Base-by-base conservation (phyloP, 2,888 invertebrate genomes). In the Cryptosula pallasiana region DNA sequence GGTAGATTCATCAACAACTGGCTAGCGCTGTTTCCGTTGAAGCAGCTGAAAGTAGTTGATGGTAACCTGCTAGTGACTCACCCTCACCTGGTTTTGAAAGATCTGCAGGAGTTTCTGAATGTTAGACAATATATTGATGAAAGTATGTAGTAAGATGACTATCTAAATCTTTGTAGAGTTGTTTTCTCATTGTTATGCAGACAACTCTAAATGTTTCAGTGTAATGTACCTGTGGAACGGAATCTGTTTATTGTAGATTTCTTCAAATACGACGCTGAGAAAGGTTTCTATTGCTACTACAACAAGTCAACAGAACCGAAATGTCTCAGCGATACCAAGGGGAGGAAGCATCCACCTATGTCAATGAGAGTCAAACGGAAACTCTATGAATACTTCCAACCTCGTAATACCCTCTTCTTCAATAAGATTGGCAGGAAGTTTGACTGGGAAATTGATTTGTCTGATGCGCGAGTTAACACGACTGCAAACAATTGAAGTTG, bases 241-340 rank as follows among this genome's bases (percentile, higher is more conserved):
- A n/a, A 13, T 45, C 45, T 45, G 20, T 20, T 13, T 45, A 20
- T 63, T 63, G 79, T 32, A 63, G 92, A 92, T 84, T 93, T 95
- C 86, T 94, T 98, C 86, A 95, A 95, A 87, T 98, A 94, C 87
- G 97, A 99, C 87, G 91, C 92, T 86, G 95, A 94, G 23, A 95
- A 96, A 86, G 95, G 97, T 74, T 95, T 99, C 87, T 97, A 92
- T 86, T 97, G 97, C 84, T 84, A 87, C 75, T 77, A 84, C 32
- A 83, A 85, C 75, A 83, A 84, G 82, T 63, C 63, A 32, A 69
- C 81, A 78, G 88, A 93, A 80, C 90, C 93, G 86, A 92, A 92
- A 81, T 95, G 95, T 84, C 87, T 95, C 71, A 93, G 93, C 89
- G 93, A 88, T 89, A 93, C 86, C 90, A 96, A 89, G 87, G 96